Evolutionary conservation across 2,888 invertebrate species (phyloP).

Genomic region (Brachyptera putata): DNA sequence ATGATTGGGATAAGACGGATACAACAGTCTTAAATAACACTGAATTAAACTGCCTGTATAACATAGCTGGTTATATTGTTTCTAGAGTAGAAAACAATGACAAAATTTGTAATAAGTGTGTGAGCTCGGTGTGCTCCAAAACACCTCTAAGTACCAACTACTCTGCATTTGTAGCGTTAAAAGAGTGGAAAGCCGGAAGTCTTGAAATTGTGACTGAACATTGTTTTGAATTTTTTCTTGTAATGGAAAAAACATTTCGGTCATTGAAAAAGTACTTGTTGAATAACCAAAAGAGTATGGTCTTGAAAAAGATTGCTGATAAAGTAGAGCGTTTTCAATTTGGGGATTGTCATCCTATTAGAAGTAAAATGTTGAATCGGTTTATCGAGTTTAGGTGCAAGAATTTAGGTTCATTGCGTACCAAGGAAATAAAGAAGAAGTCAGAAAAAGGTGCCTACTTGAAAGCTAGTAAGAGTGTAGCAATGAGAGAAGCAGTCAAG

Average conservation of each 20-base stretch:
- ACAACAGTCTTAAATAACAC: neutral
- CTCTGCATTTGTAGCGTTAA: neutral
- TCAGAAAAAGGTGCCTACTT: neutral
- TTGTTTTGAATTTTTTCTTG: neutral
- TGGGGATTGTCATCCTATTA: neutral
- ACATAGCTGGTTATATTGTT: slow-evolving; percentile 4
- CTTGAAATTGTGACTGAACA: neutral
- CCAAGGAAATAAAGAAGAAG: neutral
- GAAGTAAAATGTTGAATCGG: neutral
- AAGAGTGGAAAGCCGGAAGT: neutral
- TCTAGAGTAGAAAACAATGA: neutral
- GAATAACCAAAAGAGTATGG: neutral
- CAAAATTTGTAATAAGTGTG: neutral
- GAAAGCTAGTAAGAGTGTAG: neutral
- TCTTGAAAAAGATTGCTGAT: neutral
- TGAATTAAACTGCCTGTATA: slow-evolving; percentile 3
- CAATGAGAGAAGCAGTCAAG: neutral
- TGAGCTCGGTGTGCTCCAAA: neutral
- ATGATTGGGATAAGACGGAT: too few species aligned
- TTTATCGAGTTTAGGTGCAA: neutral
- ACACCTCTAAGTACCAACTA: neutral
- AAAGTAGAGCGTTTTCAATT: neutral
- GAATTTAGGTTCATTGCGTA: neutral
- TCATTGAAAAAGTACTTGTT: neutral
- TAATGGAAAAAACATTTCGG: neutral